Evolutionary conservation across 1,140 invertebrate genomes (phyloP).

Genomic region (Neomicropteryx cornuta): DNA sequence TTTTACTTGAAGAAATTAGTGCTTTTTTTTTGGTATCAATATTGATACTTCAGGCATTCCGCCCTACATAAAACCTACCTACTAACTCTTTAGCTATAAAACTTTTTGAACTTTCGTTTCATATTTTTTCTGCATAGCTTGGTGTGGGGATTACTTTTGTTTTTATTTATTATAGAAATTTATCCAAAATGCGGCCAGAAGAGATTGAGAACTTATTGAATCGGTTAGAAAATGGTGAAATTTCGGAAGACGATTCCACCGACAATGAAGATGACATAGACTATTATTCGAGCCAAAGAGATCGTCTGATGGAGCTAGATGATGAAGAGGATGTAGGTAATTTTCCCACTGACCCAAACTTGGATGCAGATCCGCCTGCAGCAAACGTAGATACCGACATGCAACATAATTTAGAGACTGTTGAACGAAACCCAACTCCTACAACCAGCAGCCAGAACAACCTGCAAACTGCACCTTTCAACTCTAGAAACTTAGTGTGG

Average conservation of each 20-base stretch:
- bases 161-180: conserved; percentile 22
- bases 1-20: conserved; percentile 23
- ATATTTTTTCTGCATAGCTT: conserved; percentile 21
- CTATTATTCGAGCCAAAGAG: conserved; percentile 3
- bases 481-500: not conserved
- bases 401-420: not conserved
- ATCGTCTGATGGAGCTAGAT: conserved; percentile 1
- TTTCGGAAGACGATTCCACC: conserved; percentile 1
- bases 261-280: conserved; percentile 4
- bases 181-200: conserved; percentile 22
- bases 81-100: conserved; percentile 22
- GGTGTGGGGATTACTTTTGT: conserved; percentile 20
- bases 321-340: conserved; percentile 15
- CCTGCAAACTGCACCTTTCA: not conserved
- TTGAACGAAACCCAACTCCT: not conserved
- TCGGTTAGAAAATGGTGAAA: conserved; percentile 8
- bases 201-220: conserved; percentile 16
- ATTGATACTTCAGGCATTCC: conserved; percentile 21
- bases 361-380: conserved; percentile 15
- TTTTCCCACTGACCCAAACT: conserved; percentile 22
- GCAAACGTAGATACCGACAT: conserved; percentile 1
- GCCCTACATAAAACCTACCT: conserved; percentile 22
- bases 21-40: conserved; percentile 20
- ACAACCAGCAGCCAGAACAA: not conserved
- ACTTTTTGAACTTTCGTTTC: conserved; percentile 19